Evolutionary conservation across 2,797 vertebrate species (phyloP).

Genomic region (Kryptolebias ocellatus): DNA sequence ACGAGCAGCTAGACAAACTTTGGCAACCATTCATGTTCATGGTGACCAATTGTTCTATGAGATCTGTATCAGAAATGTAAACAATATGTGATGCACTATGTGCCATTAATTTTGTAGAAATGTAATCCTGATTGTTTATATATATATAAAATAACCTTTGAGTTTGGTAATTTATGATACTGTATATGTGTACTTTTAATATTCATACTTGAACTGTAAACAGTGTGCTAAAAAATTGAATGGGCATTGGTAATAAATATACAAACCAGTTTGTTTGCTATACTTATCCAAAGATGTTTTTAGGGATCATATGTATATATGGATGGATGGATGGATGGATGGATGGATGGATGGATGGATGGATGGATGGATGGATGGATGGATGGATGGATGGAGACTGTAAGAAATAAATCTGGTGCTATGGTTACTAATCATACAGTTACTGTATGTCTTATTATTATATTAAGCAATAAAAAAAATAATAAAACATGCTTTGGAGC

Average conservation of each 20-base stretch:
- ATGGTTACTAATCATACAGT: constrained; percentile 68
- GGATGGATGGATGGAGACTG: constrained; percentile 62
- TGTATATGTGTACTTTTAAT: constrained; percentile 84
- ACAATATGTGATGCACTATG: constrained; percentile 91
- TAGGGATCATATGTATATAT: constrained; percentile 68
- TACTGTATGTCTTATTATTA: constrained; percentile 72
- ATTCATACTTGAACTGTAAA: constrained; percentile 80
- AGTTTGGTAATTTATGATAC: constrained; percentile 85
- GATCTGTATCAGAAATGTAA: constrained; percentile 93
- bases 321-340: constrained; percentile 58
- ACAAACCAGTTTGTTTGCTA: constrained; percentile 68
- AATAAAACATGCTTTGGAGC: constrained; percentile 65
- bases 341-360: constrained; percentile 13
- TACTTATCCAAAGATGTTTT: constrained; percentile 84
- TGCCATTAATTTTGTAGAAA: constrained; percentile 87
- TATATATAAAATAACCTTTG: constrained; percentile 74
- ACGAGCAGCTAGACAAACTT: constrained; percentile 82
- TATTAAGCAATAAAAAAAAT: constrained; percentile 71
- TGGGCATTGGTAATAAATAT: constrained; percentile 70
- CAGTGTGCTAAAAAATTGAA: constrained; percentile 70
- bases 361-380: constrained; percentile 62
- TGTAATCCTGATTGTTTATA: constrained; percentile 65
- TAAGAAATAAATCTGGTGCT: constrained; percentile 78
- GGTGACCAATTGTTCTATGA: constrained; percentile 82
- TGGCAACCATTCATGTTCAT: constrained; percentile 69